phyloP scores from a whole-genome alignment of 2,888 invertebrate species.

The Cryptophagus acutangulus region DNA sequence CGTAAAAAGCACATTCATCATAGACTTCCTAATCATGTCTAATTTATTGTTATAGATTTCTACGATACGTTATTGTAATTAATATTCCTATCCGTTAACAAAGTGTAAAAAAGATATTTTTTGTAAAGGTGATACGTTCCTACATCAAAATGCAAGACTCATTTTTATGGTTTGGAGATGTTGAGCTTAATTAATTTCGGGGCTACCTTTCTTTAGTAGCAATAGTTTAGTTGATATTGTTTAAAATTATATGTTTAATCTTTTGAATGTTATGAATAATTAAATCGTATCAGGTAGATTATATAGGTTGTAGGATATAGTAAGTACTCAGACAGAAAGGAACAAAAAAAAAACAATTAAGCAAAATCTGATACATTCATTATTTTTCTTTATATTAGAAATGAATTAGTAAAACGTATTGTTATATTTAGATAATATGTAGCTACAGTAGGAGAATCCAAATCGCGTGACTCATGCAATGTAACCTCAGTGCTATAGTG shows the following conservation, averaged over 20 bases:
- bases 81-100: no score
- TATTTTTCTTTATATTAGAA: constrained; percentile 7
- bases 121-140: no score
- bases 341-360: constrained; percentile 14
- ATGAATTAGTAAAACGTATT: constrained; percentile 31
- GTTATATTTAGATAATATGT: constrained; percentile 34
- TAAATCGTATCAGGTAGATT: constrained; percentile 22
- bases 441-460: constrained; percentile 16
- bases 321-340: no score
- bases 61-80: no score
- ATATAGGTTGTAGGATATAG: no score
- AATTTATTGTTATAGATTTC: no score
- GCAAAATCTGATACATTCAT: no score
- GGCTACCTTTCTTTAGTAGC: constrained; percentile 17
- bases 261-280: constrained; percentile 25
- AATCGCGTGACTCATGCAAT: constrained; percentile 40
- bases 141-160: no score
- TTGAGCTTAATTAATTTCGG: constrained; percentile 29
- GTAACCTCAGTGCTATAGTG: constrained; percentile 32
- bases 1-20: no score
- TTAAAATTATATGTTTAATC: constrained; percentile 20
- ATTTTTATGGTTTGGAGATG: constrained; percentile 14
- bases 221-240: constrained; percentile 24
- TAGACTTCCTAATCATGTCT: no score
- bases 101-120: no score